Base-by-base conservation (phyloP, 2,888 invertebrate genomes). In the Anaspis maculata region DNA sequence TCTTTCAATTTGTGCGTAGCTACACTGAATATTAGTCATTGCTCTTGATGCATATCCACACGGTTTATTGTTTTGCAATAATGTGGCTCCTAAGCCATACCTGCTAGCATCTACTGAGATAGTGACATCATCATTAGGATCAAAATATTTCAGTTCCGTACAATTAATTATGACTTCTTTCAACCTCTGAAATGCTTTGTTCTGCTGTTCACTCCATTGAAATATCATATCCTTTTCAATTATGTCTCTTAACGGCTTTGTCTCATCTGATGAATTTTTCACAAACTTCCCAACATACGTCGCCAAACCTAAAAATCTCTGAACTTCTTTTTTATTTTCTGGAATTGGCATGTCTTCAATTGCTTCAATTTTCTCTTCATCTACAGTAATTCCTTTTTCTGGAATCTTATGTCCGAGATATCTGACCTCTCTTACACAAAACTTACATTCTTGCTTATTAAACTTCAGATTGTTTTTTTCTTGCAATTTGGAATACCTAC, bases 251-350 rank as follows among this genome's bases (percentile, higher is more conserved):
- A 44, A 22, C 1, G 36, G 27, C 19, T 33, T 21, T 5, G 42
- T 41, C 15, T 33, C 24, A 9, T 34, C 25, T 11, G 44, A 45
- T n/a, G 44, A 26, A 23, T 44, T 44, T 13, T 37, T 24, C 13
- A 45, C 30, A 35, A 42, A 45, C 33, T 22, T 37, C 7, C 38
- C 30, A 16, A 52, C 34, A 43, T 54, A 53, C 14, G 47, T 54
- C 3, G 49, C 40, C 22, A 55, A 30, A 3, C 57, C 56, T 13
- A 55, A 38, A 28, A 58, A 46, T 28, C 44, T 39, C 31, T 52
- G 44, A 2, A 56, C 23, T n/a, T 46, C 45, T 38, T 46, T 44
- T 32, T 47, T 48, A 27, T 42, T 46, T 26, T 35, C 44, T 14
- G 52, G 51, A 10, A 13, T 7, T 14, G 42, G 39, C 35, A 52